These are phyloP conservation scores for Enteromius treurensis DNA, from an alignment of 2,797 vertebrate genomes.

Conservation along the genomic window DNA sequence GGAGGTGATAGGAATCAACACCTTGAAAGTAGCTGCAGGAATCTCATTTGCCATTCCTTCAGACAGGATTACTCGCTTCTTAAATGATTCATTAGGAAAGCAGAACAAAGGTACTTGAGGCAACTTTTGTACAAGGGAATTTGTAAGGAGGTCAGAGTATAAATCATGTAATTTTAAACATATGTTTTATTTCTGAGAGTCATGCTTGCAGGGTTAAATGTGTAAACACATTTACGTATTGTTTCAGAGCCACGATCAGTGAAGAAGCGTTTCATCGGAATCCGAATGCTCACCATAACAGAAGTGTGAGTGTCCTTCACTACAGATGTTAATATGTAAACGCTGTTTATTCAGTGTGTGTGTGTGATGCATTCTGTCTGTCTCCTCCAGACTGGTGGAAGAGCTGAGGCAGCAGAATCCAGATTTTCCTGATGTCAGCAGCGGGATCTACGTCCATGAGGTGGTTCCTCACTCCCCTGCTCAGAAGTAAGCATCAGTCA, in stretches of 20 bases:
- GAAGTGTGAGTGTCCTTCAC: slow-evolving; percentile 78
- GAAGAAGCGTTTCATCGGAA: slow-evolving; percentile 93
- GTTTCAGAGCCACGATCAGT: slow-evolving; percentile 73
- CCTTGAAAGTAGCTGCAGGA: slow-evolving; percentile 92
- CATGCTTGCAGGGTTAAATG: background rate
- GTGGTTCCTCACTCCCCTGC: slow-evolving; percentile 90
- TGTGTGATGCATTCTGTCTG: background rate
- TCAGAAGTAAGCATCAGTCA: slow-evolving; percentile 80
- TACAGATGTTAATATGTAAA: background rate
- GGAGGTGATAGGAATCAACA: slow-evolving; percentile 96
- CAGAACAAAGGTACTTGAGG: slow-evolving; percentile 80
- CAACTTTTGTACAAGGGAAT: background rate
- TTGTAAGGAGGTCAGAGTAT: background rate
- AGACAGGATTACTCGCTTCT: slow-evolving; percentile 89
- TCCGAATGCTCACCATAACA: slow-evolving; percentile 92
- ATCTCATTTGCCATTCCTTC: slow-evolving; percentile 97
- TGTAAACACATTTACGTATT: slow-evolving; percentile 20
- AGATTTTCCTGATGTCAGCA: slow-evolving; percentile 87
- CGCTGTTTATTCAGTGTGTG: slow-evolving; percentile 2
- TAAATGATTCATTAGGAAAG: slow-evolving; percentile 86
- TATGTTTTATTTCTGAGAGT: background rate
- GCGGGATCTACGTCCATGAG: slow-evolving; percentile 91
- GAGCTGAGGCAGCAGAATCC: slow-evolving; percentile 86
- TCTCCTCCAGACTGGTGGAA: slow-evolving; percentile 82
- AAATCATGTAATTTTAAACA: background rate